Evolutionary conservation across 2,888 invertebrate species (phyloP).

Genomic region (Tolmerus cingulatus): DNA sequence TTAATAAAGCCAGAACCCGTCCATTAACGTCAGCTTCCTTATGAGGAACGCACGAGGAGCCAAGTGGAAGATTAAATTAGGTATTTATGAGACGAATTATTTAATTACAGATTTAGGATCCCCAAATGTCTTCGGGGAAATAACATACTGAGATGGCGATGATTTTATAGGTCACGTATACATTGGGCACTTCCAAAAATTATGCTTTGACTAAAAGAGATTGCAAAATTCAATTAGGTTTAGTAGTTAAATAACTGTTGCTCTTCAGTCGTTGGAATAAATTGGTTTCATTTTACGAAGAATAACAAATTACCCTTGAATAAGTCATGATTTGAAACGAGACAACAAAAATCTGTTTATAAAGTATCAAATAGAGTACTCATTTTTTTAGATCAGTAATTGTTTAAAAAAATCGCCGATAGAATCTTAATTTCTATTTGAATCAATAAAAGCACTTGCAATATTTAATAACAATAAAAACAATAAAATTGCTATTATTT

Average conservation of each 20-base stretch:
- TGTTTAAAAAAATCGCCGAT: too few species aligned
- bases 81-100: background rate
- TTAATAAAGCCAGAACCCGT: background rate
- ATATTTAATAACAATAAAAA: too few species aligned
- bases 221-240: background rate
- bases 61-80: slow-evolving; percentile 1
- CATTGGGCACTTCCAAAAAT: background rate
- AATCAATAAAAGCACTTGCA: too few species aligned
- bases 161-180: background rate
- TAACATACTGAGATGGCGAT: background rate
- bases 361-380: too few species aligned
- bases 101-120: background rate
- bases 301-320: too few species aligned
- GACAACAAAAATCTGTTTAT: too few species aligned
- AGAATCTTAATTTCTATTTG: too few species aligned
- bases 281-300: background rate
- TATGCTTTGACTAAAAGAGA: background rate
- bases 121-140: background rate
- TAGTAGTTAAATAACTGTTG: background rate
- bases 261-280: background rate
- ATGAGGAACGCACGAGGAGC: background rate
- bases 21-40: slow-evolving; percentile 3
- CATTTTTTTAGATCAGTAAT: too few species aligned
- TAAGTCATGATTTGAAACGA: too few species aligned
- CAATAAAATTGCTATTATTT: too few species aligned